A percentile compares a stretch with the other conserved stretches of the same genome.
These are phyloP conservation scores for Sciaenops ocellatus DNA, from an alignment of 2,797 vertebrate species.

Conservation along the genomic window DNA sequence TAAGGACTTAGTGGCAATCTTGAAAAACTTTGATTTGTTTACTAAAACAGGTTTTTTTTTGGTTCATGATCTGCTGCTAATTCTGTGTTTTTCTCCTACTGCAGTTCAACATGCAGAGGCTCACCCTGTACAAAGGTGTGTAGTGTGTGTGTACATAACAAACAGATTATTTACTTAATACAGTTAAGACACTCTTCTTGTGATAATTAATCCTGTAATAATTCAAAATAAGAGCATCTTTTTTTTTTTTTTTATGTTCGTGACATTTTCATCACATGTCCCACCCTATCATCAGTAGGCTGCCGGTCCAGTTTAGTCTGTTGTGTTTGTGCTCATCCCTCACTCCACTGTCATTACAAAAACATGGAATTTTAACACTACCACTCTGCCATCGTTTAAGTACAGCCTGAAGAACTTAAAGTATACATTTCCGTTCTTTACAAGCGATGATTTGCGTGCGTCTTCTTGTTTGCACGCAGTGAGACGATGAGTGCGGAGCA, in stretches of 20 bases:
- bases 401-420: neutral
- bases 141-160: conserved; percentile 8
- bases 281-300: neutral
- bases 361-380: neutral
- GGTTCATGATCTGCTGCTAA: conserved; percentile 10
- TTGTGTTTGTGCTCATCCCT: neutral
- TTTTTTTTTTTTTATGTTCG: neutral
- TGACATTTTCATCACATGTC: neutral
- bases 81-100: conserved; percentile 43
- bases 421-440: conserved; percentile 1
- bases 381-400: neutral
- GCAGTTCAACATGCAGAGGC: conserved; percentile 88
- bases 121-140: conserved; percentile 88
- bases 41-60: neutral
- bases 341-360: neutral
- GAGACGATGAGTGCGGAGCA: conserved; percentile 88
- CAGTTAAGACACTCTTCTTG: neutral
- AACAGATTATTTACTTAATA: neutral
- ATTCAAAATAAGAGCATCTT: neutral
- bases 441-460: conserved; percentile 6
- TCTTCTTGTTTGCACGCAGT: conserved; percentile 68
- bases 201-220: neutral
- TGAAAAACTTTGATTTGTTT: neutral
- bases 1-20: neutral
- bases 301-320: neutral